Base-by-base conservation (phyloP, 2,888 invertebrate genomes). In the Lobophora halterata region DNA sequence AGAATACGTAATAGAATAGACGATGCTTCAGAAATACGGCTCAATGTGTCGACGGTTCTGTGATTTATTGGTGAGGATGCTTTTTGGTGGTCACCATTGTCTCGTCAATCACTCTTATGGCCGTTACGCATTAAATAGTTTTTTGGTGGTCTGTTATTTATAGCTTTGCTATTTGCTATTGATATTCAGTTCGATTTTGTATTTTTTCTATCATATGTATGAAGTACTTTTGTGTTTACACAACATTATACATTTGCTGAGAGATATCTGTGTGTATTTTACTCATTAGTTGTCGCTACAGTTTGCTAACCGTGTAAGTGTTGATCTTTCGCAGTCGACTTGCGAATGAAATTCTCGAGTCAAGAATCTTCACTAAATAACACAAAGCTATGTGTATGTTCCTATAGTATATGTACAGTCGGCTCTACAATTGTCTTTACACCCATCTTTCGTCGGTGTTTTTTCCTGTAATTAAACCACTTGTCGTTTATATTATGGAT, bases 1-100 rank as follows among this genome's bases (percentile, higher is more conserved):
- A 45, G 77, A 66, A 79, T 78, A 67, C 65, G 37, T 56, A 65
- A 42, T n/a, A n/a, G n/a, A n/a, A n/a, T n/a, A 35, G 26, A 34
- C 35, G 25, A 38, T 40, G 50, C 38, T 43, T 41, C 47, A 38
- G 49, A 18, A 33, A 36, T n/a, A n/a, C n/a, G n/a, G n/a, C n/a
- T n/a, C n/a, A n/a, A n/a, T n/a, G 26, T 23, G 23, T 10, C 26
- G 32, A 11, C 36, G 31, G 11, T 20, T 10, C 6, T 46, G 55
- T 66, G 63, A 68, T 69, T 69, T 71, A 71, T 65, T 36, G 48
- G 21, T 21, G 34, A 53, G 44, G 50, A 55, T 43, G 52, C 39
- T 37, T 28, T 55, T 49, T 52, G 53, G 52, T 50, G 44, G 42
- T 35, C 43, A 27, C 46, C 45, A 49, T 33, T 44, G 52, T 40